Evolutionary conservation across 2,888 invertebrate species (phyloP).

Genomic region (Erebia palarica): DNA sequence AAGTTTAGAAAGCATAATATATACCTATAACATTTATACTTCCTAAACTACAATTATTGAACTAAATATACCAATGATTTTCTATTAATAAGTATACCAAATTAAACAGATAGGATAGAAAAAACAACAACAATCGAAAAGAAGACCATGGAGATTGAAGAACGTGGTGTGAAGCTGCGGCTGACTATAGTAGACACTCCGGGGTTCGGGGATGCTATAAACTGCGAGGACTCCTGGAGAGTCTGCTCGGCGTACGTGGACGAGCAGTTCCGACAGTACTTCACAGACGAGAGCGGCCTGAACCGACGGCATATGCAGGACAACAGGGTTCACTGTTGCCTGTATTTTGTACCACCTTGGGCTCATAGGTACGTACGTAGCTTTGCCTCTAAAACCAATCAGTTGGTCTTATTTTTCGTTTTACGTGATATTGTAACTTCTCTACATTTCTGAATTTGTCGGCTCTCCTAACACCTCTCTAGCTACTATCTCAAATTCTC

Average conservation of each 20-base stretch:
- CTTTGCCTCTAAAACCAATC: neutral
- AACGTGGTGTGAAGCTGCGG: slow-evolving; percentile 94
- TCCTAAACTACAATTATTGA: neutral
- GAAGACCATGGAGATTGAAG: slow-evolving; percentile 97
- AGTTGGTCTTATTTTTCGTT: too few relatives aligned
- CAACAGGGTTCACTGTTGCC: slow-evolving; percentile 97
- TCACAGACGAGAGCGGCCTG: slow-evolving; percentile 96
- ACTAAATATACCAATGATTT: too few relatives aligned
- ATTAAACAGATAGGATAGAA: slow-evolving; percentile 81
- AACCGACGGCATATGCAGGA: slow-evolving; percentile 97
- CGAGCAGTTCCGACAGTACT: slow-evolving; percentile 92
- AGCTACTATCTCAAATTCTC: too few relatives aligned
- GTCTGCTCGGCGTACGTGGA: slow-evolving; percentile 96
- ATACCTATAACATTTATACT: neutral
- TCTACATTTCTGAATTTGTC: too few relatives aligned
- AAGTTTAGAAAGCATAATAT: too few relatives aligned
- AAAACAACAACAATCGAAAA: slow-evolving; percentile 88
- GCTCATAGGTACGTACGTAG: slow-evolving; percentile 90
- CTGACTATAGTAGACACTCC: slow-evolving; percentile 97
- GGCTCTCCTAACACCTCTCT: too few relatives aligned
- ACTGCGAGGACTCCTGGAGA: slow-evolving; percentile 96
- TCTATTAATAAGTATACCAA: too few relatives aligned
- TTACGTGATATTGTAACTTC: too few relatives aligned
- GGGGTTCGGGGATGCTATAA: slow-evolving; percentile 96
- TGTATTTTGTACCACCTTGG: slow-evolving; percentile 97